These are phyloP conservation scores for Actinemys pallida DNA, from an alignment of 2,113 vertebrate genomes.

Conservation along the genomic window DNA sequence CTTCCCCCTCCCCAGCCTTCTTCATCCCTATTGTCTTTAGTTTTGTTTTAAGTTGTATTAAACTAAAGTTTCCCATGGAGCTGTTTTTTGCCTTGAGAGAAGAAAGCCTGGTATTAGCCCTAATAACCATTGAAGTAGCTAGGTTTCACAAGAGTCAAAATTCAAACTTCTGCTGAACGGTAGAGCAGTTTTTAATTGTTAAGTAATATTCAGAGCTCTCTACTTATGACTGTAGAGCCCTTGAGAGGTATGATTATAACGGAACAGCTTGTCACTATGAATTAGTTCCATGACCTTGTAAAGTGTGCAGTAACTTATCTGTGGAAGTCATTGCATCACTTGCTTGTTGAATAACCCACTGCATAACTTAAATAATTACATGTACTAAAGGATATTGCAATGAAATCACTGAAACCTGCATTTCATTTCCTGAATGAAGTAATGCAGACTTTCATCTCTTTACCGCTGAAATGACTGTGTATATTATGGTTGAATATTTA, in stretches of 20 bases:
- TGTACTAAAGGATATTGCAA: conserved; percentile 59
- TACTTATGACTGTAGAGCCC: conserved; percentile 41
- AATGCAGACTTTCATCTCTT: conserved; percentile 62
- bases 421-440: conserved; percentile 64
- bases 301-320: conserved; percentile 34
- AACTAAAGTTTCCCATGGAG: neutral
- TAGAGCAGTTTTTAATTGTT: conserved; percentile 50
- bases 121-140: conserved; percentile 17
- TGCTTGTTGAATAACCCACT: conserved; percentile 42
- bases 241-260: conserved; percentile 61
- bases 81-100: conserved; percentile 9
- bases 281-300: conserved; percentile 65
- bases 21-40: neutral
- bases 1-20: neutral
- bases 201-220: conserved; percentile 41
- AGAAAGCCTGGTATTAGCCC: neutral
- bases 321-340: conserved; percentile 59
- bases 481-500: conserved; percentile 54
- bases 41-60: neutral
- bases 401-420: conserved; percentile 58
- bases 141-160: conserved; percentile 46
- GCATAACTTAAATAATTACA: conserved; percentile 51
- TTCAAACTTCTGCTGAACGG: conserved; percentile 59
- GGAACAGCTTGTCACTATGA: conserved; percentile 65
- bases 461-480: conserved; percentile 60